Percentiles rank a stretch among this genome's conserved stretches.
Conservation (phyloP, 2,888 invertebrate species). For the Beris chalybata region DNA sequence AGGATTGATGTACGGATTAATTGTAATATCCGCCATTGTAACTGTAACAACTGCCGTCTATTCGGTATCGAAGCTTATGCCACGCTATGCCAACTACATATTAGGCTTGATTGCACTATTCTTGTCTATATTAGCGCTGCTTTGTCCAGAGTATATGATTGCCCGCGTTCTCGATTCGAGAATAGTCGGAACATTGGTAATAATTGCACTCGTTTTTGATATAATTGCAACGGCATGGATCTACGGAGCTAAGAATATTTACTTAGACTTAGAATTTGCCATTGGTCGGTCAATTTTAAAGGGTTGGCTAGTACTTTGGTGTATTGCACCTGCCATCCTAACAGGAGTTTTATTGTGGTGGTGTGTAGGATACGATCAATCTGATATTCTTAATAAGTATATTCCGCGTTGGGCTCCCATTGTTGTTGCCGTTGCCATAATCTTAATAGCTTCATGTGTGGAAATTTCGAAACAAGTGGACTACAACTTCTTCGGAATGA, state of each 20-base stretch:
- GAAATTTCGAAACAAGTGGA: slow-evolving; percentile 57
- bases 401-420: slow-evolving; percentile 56
- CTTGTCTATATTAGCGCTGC: slow-evolving; percentile 49
- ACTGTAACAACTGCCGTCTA: slow-evolving; percentile 53
- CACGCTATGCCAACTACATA: slow-evolving; percentile 54
- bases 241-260: slow-evolving; percentile 55
- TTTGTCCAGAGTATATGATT: slow-evolving; percentile 51
- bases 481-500: slow-evolving; percentile 57
- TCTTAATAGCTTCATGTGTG: slow-evolving; percentile 51
- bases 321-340: slow-evolving; percentile 52
- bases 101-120: slow-evolving; percentile 53
- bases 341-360: slow-evolving; percentile 55
- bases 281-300: slow-evolving; percentile 55
- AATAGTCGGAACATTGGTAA: slow-evolving; percentile 52
- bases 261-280: slow-evolving; percentile 56
- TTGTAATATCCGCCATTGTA: slow-evolving; percentile 52
- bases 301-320: slow-evolving; percentile 54
- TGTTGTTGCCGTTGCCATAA: slow-evolving; percentile 49
- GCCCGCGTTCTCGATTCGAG: slow-evolving; percentile 52
- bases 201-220: slow-evolving; percentile 54
- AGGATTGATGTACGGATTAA: slow-evolving; percentile 48
- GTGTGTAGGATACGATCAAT: slow-evolving; percentile 53
- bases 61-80: slow-evolving; percentile 53
- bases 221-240: slow-evolving; percentile 55
- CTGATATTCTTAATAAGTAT: slow-evolving; percentile 48